These are phyloP conservation scores for Phyllopteryx taeniolatus DNA, from an alignment of 2,113 vertebrate species.

Conservation along the genomic window DNA sequence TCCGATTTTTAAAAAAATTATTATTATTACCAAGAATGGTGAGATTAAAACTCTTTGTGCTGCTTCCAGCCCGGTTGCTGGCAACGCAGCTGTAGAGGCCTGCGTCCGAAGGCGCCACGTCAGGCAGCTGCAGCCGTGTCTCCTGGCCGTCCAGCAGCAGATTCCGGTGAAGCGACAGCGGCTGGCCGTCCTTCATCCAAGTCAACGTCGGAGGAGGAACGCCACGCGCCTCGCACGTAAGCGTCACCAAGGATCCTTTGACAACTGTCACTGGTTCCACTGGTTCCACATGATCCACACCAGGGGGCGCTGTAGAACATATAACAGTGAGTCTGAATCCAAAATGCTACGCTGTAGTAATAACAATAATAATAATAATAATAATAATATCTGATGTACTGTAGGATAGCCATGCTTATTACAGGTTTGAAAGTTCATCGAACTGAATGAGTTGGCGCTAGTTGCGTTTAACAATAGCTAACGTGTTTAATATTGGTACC, in stretches of 20 bases:
- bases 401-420: too few species aligned
- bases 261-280: constrained; percentile 76
- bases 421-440: not conserved
- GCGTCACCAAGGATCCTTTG: constrained; percentile 76
- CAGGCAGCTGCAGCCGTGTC: constrained; percentile 73
- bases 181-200: constrained; percentile 84
- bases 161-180: constrained; percentile 70
- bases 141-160: constrained; percentile 67
- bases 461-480: not conserved
- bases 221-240: constrained; percentile 83
- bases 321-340: not conserved
- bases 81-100: constrained; percentile 87
- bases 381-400: not conserved
- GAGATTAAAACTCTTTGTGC: constrained; percentile 83
- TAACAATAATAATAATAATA: not conserved
- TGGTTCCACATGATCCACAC: constrained; percentile 74
- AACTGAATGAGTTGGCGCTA: not conserved
- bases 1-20: not conserved
- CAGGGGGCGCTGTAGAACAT: constrained; percentile 72
- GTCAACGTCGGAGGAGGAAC: constrained; percentile 77
- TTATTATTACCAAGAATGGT: constrained; percentile 77
- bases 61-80: constrained; percentile 81
- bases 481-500: constrained; percentile 66
- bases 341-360: not conserved
- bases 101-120: constrained; percentile 46